Base-by-base conservation (phyloP, 2,113 vertebrate species). In the Triplophysa rosa region DNA sequence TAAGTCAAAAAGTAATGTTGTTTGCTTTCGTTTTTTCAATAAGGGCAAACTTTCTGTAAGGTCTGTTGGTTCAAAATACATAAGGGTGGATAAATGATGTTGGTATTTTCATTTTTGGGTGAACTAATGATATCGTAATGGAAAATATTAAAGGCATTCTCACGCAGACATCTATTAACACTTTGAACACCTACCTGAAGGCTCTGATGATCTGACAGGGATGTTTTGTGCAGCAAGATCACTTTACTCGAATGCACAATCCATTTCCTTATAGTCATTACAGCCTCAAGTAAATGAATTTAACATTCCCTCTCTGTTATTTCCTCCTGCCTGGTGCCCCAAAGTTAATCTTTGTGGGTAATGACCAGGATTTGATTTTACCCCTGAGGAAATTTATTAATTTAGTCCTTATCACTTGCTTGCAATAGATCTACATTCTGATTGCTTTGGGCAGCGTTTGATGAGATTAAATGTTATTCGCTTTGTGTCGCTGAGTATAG, bases 391-490 rank as follows among this genome's bases (percentile, higher is more conserved):
- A 88, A 69, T 84, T 82, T 90, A 88, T 88, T 83, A 89, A 90
- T 89, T 87, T 87, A 90, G 90, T 90, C 89, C 87, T 83, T 86
- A 81, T 89, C 66, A 79, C 84, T 85, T 54, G 42, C 84, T 83
- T 89, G 82, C 76, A 83, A 90, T 86, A 91, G 88, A 89, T 89
- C 82, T 80, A 66, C 71, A 77, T 33, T 73, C 77, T 87, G 88
- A 92, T 91, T 89, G 87, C 85, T 89, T 85, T 89, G 85, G 79
- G 81, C 84, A 80, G 26, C 82, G 67, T 89, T 87, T 89, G 87
- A 90, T 79, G 80, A 91, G 89, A 91, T 91, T 89, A 65, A 90
- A 87, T 72, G 62, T 66, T 78, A 67, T 3, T 75, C 71, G 66
- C 40, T 19, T 76, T 65, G 42, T 76, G 45, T 54, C 33, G 49